phyloP scores from a whole-genome alignment of 2,113 vertebrate genomes.

The Dromaius novaehollandiae region DNA sequence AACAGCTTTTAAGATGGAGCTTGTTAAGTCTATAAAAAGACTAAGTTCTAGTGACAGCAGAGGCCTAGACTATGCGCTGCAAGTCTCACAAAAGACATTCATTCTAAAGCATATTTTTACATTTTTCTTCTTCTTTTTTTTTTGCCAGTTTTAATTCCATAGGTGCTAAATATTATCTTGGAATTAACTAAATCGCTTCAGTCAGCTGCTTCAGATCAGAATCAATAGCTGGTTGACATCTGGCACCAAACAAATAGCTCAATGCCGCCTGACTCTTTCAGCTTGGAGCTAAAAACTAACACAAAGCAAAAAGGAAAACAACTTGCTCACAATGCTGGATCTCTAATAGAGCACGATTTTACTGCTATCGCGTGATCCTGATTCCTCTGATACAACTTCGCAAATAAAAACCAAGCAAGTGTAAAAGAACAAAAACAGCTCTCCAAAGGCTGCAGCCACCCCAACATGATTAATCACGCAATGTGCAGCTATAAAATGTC shows the following conservation, averaged over 20 bases:
- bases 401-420: not conserved
- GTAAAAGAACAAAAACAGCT: not conserved
- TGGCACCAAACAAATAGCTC: conserved; percentile 56
- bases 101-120: not conserved
- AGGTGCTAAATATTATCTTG: conserved; percentile 21
- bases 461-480: not conserved
- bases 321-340: conserved; percentile 9
- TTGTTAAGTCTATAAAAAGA: not conserved
- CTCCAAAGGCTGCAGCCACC: not conserved
- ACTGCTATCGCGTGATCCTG: not conserved
- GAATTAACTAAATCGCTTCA: conserved; percentile 26
- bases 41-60: not conserved
- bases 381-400: not conserved
- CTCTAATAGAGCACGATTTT: not conserved
- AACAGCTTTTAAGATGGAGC: not conserved
- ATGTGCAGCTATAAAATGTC: not conserved
- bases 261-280: conserved; percentile 19
- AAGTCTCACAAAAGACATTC: not conserved
- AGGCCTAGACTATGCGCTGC: not conserved
- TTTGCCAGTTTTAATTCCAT: not conserved
- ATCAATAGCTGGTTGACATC: conserved; percentile 59
- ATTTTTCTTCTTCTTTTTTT: not conserved
- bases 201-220: conserved; percentile 45
- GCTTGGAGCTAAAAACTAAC: conserved; percentile 33
- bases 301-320: conserved; percentile 31